phyloP scores from a whole-genome alignment of 2,888 invertebrate genomes.

The Athalia rosae region DNA sequence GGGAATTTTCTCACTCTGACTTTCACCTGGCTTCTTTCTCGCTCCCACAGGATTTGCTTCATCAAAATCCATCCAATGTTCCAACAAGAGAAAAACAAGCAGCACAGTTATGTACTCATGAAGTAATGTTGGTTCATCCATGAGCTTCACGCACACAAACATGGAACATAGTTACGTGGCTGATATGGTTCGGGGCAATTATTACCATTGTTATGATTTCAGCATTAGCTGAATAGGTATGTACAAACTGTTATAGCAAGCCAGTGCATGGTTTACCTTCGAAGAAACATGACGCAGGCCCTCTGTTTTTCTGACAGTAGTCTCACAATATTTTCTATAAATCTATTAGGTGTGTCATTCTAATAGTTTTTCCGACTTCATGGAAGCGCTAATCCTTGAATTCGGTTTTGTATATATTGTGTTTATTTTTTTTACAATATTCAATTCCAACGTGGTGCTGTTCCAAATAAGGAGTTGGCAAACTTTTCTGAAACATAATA shows the following conservation, averaged over 20 bases:
- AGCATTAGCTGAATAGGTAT: constrained; percentile 29
- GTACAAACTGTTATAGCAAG: constrained; percentile 22
- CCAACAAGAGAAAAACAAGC: constrained; percentile 25
- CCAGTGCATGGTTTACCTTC: constrained; percentile 37
- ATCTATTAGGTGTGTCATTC: background rate
- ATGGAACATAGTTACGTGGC: constrained; percentile 66
- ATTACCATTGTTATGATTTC: constrained; percentile 72
- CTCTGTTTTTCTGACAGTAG: background rate
- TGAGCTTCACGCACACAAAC: constrained; percentile 34
- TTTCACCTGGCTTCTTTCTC: constrained; percentile 26
- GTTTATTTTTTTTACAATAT: no score
- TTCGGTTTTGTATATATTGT: background rate
- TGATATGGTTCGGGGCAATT: constrained; percentile 69
- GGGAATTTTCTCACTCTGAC: background rate
- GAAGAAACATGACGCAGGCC: constrained; percentile 16
- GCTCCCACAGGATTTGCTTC: constrained; percentile 11
- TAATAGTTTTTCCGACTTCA: background rate
- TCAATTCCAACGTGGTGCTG: background rate
- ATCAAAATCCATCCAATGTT: constrained; percentile 34
- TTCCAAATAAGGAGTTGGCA: background rate
- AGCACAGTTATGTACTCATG: constrained; percentile 27
- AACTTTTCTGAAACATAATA: background rate
- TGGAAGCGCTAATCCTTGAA: background rate
- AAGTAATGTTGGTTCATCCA: constrained; percentile 25
- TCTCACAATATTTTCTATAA: background rate